These are phyloP conservation scores for Drosophila pegasa DNA, from an alignment of 2,888 invertebrate species.

Conservation along the genomic window DNA sequence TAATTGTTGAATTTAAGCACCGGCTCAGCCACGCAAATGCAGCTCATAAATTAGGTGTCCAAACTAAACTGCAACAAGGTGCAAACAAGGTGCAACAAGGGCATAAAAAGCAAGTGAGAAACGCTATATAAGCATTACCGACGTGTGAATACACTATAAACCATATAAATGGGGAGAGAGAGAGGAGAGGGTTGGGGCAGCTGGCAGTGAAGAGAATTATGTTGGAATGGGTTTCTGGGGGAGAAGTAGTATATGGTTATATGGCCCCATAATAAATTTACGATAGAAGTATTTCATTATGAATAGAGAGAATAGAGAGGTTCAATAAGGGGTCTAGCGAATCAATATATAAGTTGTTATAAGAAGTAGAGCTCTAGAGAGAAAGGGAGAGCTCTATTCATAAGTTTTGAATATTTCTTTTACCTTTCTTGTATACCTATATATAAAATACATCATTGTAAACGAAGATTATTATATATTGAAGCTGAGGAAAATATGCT, in stretches of 20 bases:
- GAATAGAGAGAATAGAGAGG: too few species aligned
- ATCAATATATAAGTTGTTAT: too few species aligned
- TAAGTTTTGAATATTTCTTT: too few species aligned
- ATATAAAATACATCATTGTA: too few species aligned
- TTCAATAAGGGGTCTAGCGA: too few species aligned
- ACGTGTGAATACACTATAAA: neutral
- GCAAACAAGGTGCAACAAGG: constrained; percentile 47
- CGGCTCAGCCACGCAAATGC: constrained; percentile 70
- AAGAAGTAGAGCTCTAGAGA: too few species aligned
- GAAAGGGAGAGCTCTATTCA: too few species aligned
- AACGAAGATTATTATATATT: too few species aligned
- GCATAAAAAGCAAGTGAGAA: constrained; percentile 2
- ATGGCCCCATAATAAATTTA: too few species aligned
- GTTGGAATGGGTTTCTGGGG: neutral
- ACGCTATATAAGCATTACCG: neutral
- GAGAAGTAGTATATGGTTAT: neutral
- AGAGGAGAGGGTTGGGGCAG: neutral
- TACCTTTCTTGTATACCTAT: too few species aligned
- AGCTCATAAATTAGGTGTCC: constrained; percentile 78
- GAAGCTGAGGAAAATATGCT: too few species aligned
- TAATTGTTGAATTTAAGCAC: constrained; percentile 47
- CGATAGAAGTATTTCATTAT: too few species aligned
- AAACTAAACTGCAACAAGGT: constrained; percentile 71
- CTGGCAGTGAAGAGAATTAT: neutral
- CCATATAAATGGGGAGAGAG: accelerated